Base-by-base conservation (phyloP, 2,888 invertebrate genomes). In the Trisateles emortualis region DNA sequence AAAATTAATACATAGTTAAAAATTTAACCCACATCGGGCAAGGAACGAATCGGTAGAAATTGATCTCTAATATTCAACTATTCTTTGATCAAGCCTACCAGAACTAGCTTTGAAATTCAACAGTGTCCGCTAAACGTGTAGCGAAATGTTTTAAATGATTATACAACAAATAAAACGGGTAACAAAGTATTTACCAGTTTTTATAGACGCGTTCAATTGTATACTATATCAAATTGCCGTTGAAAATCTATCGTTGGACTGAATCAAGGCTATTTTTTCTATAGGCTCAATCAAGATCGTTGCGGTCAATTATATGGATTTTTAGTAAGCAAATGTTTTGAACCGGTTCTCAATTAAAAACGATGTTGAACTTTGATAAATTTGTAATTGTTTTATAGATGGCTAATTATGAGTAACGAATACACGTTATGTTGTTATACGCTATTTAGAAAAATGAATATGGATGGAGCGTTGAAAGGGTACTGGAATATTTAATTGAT, bases 221-320 rank as follows among this genome's bases (percentile, higher is more conserved):
- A 63, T 71, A 52, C 73, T 73, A 71, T 39, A 70, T 73, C 64
- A 53, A 73, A 73, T 70, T 49, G 54, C 71, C 73, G 59, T 70
- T 60, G 48, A 62, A 52, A 73, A 70, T 73, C 62, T 59, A 57
- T 70, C 44, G 54, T 39, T 49, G 11, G 32, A 40, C 41, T 45
- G 49, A 64, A 64, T 67, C 51, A 70, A 70, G 71, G 64, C 14
- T 58, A 47, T 59, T 53, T 67, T 72, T 66, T 72, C 30, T 47
- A 9, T 73, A 65, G 71, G 62, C 71, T 50, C 68, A 73, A 72
- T 73, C 71, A 73, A 60, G 56, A 71, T 30, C 51, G 73, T 38
- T 33, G 22, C 59, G 73, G 74, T 60, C 68, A 64, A 70, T 71
- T 70, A 70, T 41, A 55, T 70, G 51, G 61, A 62, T 64, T 72